Evolutionary conservation across 2,888 invertebrate species (phyloP), one percentile per base, ranked within the genome.

Genomic region (Drosophila borborema): DNA sequence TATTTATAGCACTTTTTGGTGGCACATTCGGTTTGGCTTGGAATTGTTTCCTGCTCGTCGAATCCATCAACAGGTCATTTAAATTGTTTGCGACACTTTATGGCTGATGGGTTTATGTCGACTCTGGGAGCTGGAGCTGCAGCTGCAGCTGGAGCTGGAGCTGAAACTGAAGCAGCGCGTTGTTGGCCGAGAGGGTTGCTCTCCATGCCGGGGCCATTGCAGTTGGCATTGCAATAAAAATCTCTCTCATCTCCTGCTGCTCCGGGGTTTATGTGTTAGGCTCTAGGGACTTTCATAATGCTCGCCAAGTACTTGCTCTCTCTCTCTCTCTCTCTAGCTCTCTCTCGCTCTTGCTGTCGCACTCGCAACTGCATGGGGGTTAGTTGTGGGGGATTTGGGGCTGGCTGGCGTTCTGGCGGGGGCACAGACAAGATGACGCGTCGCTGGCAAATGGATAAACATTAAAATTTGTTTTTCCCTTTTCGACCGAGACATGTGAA

Each of bases 31-130:
- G 2, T 10, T 16, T 58, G 45, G 10, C 58, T 58, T 45, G 46
- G 46, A 59, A 59, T 63, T 41, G 5, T 36, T 34, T 48, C 48
- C 20, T 20, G 31, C 38, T 41, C 16, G 45, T n/a, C 55, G 55
- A 43, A 56, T 74, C 81, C 74, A 77, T 80, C 72, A 80, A 77
- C 84, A 83, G 84, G 70, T 78, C 77, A 74, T 83, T 73, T 46
- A 56, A 69, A 74, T 69, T 72, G 67, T 74, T 86, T 72, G 62
- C 74, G 89, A 89, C 85, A 89, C 64, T 81, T 77, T 49, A 72
- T 71, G 74, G 81, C 41, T 72, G 89, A 88, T 83, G 85, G 82
- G 64, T 87, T 85, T 85, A 86, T 84, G 64, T 71, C 58, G 45
- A 49, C 41, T 61, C 65, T 72, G 64, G 46, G 69, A 69, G 38